Base-by-base conservation (phyloP, 2,888 invertebrate species). In the Ectobius pallidus region DNA sequence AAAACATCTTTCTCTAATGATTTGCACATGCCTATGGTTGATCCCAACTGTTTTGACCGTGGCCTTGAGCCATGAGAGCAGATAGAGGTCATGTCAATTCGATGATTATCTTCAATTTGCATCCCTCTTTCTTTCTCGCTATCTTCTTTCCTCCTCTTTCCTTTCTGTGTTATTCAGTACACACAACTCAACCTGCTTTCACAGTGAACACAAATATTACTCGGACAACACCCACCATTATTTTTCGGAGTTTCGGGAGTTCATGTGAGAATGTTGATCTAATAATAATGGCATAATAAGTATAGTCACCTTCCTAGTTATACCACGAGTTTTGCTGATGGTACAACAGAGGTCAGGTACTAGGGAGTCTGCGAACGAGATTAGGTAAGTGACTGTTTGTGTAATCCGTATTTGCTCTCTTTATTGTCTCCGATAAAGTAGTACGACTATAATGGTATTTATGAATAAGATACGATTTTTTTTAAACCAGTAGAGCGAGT, bases 71-170 rank as follows among this genome's bases (percentile, higher is more conserved):
- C 30, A 44, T 46, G 39, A 65, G 46, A 65, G 46, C 65, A 46
- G 3, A 42, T 55, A 71, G 62, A 71, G 71, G 71, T 71, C 71
- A 71, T 65, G 71, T 67, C 62, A 71, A 71, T 71, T 71, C 65
- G 55, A 65, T 32, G 71, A 71, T 71, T 71, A 71, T 16, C 71
- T 34, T 67, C 67, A 71, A 71, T 71, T 71, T 71, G 27, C 25
- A 52, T 49, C 71, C 27, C 55, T 25, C 71, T 71, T 44, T 30
- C 27, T 25, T 18, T 32, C 32, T 61, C 30, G 7, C 6, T 18
- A 11, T 18, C 25, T 55, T 22, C 9, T 25, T 55, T 27, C 25
- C 22, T 55, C 6, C 55, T 7, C n/a, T 55, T 22, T 39, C 62
- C n/a, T 32, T 61, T 42, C 32, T 9, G 34, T 22, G 39, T 42